Evolutionary conservation across 2,113 vertebrate species (phyloP).

Genomic region (Actinemys pallida): DNA sequence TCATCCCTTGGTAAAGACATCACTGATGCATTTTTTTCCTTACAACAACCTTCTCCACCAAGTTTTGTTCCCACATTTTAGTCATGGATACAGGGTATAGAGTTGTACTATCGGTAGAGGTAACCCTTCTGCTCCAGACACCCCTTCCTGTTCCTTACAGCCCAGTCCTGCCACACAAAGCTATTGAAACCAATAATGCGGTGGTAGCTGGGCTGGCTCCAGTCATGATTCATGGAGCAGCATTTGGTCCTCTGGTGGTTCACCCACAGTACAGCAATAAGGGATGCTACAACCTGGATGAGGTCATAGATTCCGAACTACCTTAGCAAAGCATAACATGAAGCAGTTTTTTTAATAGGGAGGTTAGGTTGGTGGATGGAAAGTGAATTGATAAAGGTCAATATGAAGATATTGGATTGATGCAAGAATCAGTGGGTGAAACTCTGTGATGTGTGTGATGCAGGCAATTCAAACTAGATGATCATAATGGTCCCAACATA

Average conservation of each 20-base stretch:
- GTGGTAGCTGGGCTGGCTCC: background rate
- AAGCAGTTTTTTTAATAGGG: background rate
- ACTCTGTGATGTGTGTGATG: background rate
- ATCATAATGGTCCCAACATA: background rate
- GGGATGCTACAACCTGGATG: background rate
- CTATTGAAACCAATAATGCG: background rate
- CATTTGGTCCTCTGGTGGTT: background rate
- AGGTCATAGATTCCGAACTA: background rate
- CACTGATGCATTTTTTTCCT: background rate
- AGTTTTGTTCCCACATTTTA: background rate
- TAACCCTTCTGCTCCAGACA: background rate
- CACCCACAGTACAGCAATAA: background rate
- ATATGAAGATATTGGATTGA: background rate
- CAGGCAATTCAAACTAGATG: background rate
- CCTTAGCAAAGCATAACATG: background rate
- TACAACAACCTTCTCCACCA: background rate
- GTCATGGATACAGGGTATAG: background rate
- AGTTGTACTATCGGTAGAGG: background rate
- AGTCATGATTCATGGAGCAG: background rate
- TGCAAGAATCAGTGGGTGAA: background rate
- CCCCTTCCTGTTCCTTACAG: background rate
- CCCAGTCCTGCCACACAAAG: background rate
- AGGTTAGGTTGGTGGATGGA: background rate
- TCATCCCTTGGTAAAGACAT: conserved; percentile 15
- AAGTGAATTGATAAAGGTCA: background rate